Conservation (phyloP, 2,888 invertebrate genomes). For the Stenchaetothrips biformis region DNA sequence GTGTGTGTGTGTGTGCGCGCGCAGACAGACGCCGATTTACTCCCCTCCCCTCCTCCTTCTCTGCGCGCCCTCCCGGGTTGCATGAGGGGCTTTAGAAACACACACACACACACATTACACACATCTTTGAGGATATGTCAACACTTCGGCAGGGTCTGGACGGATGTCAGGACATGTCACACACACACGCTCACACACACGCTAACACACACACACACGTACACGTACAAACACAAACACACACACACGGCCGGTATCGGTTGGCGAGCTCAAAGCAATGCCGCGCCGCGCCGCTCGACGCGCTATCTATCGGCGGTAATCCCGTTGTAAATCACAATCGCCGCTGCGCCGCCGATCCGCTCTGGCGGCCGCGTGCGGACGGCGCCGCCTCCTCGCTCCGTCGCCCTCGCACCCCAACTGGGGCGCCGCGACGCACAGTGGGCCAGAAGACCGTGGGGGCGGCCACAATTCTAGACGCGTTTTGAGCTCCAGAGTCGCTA, state of each 20-base stretch:
- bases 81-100: not conserved
- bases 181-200: not conserved
- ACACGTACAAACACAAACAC: not conserved
- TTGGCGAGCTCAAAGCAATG: not conserved
- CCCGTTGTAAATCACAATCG: constrained; percentile 21
- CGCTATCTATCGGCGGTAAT: constrained; percentile 14
- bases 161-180: constrained; percentile 3
- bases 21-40: too few relatives aligned
- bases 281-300: not conserved
- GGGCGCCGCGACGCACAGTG: too few relatives aligned
- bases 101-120: not conserved
- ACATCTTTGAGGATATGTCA: constrained; percentile 1
- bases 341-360: not conserved
- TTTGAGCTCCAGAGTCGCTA: too few relatives aligned
- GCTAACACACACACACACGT: not conserved
- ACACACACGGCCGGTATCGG: not conserved
- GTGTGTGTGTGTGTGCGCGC: too few relatives aligned
- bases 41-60: too few relatives aligned
- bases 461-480: too few relatives aligned
- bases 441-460: too few relatives aligned
- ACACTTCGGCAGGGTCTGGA: not conserved
- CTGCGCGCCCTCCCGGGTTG: too few relatives aligned
- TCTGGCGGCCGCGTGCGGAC: not conserved
- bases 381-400: not conserved
- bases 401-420: not conserved